Percentiles rank a stretch among this genome's conserved stretches.
These are phyloP conservation scores for Heterodera filipjevi DNA, from an alignment of 2,888 invertebrate species.

Conservation along the genomic window DNA sequence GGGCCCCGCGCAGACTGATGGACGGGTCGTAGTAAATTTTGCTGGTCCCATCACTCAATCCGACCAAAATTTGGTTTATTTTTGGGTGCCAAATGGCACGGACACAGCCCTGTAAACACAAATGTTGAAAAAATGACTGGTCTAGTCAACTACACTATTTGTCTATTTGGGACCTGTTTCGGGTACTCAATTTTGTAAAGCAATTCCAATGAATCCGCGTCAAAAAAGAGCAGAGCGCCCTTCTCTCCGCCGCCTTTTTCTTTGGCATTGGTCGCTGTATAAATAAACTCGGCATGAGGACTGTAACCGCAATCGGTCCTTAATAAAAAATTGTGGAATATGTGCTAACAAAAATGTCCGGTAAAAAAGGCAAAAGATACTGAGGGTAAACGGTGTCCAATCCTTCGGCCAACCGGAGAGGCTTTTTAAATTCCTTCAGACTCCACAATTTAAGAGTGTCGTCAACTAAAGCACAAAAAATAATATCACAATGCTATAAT, in stretches of 20 bases:
- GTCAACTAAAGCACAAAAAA: slow-evolving; percentile 71
- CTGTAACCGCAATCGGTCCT: slow-evolving; percentile 78
- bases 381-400: slow-evolving; percentile 79
- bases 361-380: slow-evolving; percentile 64
- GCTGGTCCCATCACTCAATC: slow-evolving; percentile 85
- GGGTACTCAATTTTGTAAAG: slow-evolving; percentile 79
- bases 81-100: slow-evolving; percentile 93
- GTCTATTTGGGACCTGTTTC: slow-evolving; percentile 70
- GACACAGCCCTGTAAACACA: slow-evolving; percentile 72
- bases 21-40: slow-evolving; percentile 88
- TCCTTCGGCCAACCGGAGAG: slow-evolving; percentile 74
- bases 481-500: background rate
- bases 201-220: slow-evolving; percentile 77
- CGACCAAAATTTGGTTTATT: slow-evolving; percentile 91
- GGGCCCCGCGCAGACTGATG: slow-evolving; percentile 82
- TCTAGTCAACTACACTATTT: slow-evolving; percentile 34
- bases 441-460: slow-evolving; percentile 95
- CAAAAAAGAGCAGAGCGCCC: slow-evolving; percentile 80
- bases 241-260: slow-evolving; percentile 48
- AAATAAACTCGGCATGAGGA: slow-evolving; percentile 85
- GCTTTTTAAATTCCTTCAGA: slow-evolving; percentile 79
- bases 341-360: no score
- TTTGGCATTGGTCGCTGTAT: slow-evolving; percentile 79
- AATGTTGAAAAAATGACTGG: slow-evolving; percentile 6
- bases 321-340: slow-evolving; percentile 38